A percentile compares a stretch with the other conserved stretches of the same genome.
phyloP scores from a whole-genome alignment of 1,140 invertebrate genomes.

The Euglossa dilemma region DNA sequence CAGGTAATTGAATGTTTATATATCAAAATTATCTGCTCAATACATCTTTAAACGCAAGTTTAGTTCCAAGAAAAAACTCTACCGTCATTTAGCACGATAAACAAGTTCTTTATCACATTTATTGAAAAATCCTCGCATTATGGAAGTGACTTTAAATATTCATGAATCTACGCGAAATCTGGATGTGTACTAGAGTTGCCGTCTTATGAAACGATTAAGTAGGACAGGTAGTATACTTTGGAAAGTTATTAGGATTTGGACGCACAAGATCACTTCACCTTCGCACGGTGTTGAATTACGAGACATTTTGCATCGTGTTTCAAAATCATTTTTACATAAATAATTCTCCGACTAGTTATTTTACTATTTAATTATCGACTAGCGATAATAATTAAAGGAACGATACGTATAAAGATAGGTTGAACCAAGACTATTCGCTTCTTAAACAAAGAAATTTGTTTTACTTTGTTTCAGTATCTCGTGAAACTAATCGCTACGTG shows the following conservation, averaged over 20 bases:
- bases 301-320: neutral
- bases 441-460: neutral
- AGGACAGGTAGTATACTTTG: constrained; percentile 1
- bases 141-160: constrained; percentile 19
- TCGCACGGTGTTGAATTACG: too few species aligned
- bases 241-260: constrained; percentile 29
- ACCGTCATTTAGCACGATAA: too few species aligned
- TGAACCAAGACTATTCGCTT: neutral
- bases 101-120: neutral
- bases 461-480: neutral
- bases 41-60: neutral
- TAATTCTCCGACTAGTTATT: neutral
- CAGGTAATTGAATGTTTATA: neutral
- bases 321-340: neutral
- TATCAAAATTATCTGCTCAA: neutral
- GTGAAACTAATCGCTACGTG: neutral
- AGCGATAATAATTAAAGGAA: neutral
- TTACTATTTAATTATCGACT: neutral
- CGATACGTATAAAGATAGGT: neutral
- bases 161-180: constrained; percentile 19
- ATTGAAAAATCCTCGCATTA: neutral
- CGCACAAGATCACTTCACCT: neutral
- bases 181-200: neutral
- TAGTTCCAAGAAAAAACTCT: neutral
- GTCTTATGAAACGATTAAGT: constrained; percentile 35